These are phyloP conservation scores for Pogonophryne albipinna DNA, from an alignment of 2,797 vertebrate genomes.

Conservation along the genomic window DNA sequence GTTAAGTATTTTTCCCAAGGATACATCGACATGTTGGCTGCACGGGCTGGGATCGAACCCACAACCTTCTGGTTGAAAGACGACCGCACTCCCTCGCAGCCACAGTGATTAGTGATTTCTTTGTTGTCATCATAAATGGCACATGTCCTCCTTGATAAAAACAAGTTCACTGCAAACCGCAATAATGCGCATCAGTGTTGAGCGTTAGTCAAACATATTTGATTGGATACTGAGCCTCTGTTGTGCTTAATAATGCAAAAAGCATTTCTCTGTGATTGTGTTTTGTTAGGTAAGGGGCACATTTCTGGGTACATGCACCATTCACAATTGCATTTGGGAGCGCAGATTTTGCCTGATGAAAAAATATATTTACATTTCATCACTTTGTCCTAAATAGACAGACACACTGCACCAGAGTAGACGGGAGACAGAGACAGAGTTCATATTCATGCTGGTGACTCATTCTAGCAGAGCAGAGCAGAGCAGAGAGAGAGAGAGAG, in stretches of 20 bases:
- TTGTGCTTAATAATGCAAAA: constrained; percentile 7
- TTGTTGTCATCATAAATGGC: constrained; percentile 9
- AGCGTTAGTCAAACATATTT: constrained; percentile 14
- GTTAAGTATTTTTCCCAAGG: too few relatives aligned
- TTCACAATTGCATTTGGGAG: background rate
- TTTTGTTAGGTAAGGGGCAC: background rate
- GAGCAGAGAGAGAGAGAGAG: constrained; percentile 46
- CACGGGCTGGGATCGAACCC: too few relatives aligned
- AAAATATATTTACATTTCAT: background rate
- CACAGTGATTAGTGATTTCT: constrained; percentile 21
- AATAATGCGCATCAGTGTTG: background rate
- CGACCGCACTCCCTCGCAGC: too few relatives aligned
- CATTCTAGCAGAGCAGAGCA: constrained; percentile 58
- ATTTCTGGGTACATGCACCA: background rate
- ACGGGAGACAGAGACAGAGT: constrained; percentile 48
- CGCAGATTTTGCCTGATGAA: background rate
- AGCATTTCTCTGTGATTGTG: background rate
- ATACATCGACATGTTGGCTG: too few relatives aligned
- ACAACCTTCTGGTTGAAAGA: too few relatives aligned
- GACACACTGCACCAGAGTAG: constrained; percentile 41
- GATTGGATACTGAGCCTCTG: background rate
- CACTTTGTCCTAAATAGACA: constrained; percentile 40
- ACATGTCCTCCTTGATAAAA: background rate
- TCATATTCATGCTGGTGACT: constrained; percentile 67
- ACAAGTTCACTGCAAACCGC: background rate